Conservation (phyloP, 1,140 invertebrate species). For the Chironomus tepperi region DNA sequence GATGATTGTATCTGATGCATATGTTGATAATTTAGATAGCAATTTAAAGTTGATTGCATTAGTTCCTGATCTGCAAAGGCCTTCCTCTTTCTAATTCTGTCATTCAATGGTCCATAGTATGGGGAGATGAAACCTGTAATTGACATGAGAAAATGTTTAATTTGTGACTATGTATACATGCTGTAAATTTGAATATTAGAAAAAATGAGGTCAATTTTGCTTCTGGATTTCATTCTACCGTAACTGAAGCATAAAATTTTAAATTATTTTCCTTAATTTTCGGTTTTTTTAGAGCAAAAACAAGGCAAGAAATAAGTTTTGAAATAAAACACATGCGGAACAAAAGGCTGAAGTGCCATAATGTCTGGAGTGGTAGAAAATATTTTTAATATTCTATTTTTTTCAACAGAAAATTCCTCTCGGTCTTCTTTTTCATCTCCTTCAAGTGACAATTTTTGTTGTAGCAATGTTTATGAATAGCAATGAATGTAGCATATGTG, state of each 20-base stretch:
- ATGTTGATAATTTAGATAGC: conserved; percentile 26
- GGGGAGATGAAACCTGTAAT: background rate
- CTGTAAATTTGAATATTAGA: background rate
- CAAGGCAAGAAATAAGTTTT: too few relatives aligned
- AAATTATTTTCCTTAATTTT: too few relatives aligned
- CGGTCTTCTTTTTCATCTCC: background rate
- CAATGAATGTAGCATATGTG: background rate
- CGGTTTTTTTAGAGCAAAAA: too few relatives aligned
- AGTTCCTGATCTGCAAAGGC: conserved; percentile 48
- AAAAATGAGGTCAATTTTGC: background rate
- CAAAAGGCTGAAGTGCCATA: background rate
- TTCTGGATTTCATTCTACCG: background rate
- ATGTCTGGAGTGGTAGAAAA: background rate
- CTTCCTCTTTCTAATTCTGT: conserved; percentile 45
- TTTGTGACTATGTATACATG: background rate
- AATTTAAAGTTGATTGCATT: conserved; percentile 31
- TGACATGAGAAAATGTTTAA: background rate
- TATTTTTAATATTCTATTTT: background rate
- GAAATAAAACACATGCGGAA: background rate
- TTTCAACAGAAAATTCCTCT: background rate
- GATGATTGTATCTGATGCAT: conserved; percentile 25
- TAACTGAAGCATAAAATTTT: background rate
- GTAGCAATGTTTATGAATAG: background rate
- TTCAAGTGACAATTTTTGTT: background rate
- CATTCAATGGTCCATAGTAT: conserved; percentile 28